Percentiles rank a stretch among this genome's conserved stretches.
Conservation (phyloP, 2,113 vertebrate species). For the Semnornis frantzii region DNA sequence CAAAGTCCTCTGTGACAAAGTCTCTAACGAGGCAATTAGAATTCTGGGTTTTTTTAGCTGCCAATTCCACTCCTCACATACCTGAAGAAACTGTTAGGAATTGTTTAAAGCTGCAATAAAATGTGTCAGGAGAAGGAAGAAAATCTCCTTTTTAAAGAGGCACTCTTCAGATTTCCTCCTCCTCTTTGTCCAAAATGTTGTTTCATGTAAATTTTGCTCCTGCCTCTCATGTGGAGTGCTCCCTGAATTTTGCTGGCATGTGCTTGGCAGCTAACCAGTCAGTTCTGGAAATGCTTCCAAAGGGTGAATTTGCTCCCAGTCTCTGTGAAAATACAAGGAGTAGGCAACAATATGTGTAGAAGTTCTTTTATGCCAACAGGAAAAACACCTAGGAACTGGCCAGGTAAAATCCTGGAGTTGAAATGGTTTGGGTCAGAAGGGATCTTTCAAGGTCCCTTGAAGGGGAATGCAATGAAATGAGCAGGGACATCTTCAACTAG, state of each 20-base stretch:
- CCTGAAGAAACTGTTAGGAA: not conserved
- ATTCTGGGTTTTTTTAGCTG: not conserved
- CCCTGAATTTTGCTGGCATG: not conserved
- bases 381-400: not conserved
- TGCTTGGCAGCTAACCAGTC: conserved; percentile 21
- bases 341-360: not conserved
- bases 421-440: not conserved
- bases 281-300: not conserved
- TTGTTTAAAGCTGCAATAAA: not conserved
- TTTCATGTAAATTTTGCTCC: conserved; percentile 6
- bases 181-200: not conserved
- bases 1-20: conserved; percentile 23
- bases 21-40: not conserved
- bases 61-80: conserved; percentile 8
- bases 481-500: not conserved
- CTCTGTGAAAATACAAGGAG: not conserved
- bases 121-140: not conserved
- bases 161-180: not conserved
- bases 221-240: not conserved
- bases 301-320: not conserved
- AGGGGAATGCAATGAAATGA: not conserved
- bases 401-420: not conserved
- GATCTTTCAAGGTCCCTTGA: not conserved
- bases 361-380: not conserved
- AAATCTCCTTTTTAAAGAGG: not conserved